phyloP scores from a whole-genome alignment of 2,797 vertebrate genomes.

The Hozukius guyotensis region DNA sequence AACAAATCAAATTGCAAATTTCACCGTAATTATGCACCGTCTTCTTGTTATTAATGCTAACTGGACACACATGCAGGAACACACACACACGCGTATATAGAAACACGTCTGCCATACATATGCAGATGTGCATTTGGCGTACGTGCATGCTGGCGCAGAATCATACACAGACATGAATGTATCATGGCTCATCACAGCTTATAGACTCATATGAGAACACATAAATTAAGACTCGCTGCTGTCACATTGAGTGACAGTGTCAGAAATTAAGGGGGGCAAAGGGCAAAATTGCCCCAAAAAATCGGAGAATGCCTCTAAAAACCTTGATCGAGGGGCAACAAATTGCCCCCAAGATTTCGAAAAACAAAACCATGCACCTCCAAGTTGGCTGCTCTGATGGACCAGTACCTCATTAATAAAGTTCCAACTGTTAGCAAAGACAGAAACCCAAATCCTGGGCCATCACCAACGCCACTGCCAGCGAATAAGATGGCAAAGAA shows the following conservation, averaged over 20 bases:
- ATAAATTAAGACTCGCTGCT: background rate
- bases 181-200: background rate
- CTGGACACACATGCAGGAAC: background rate
- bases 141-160: background rate
- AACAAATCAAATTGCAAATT: conserved; percentile 37
- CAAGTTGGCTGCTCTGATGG: too few species aligned
- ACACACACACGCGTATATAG: too few species aligned
- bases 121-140: background rate
- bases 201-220: background rate
- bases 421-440: too few species aligned
- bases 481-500: too few species aligned
- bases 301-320: background rate
- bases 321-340: background rate
- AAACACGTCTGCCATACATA: background rate
- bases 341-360: too few species aligned
- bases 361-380: too few species aligned
- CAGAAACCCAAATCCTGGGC: too few species aligned
- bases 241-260: background rate
- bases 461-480: too few species aligned
- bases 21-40: conserved; percentile 35
- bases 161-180: background rate
- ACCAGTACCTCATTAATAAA: too few species aligned
- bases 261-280: background rate
- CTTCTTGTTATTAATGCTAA: conserved; percentile 13
- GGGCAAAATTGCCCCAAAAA: background rate